Conservation (phyloP, 2,888 invertebrate genomes). For the Trissolcus japonicus region DNA sequence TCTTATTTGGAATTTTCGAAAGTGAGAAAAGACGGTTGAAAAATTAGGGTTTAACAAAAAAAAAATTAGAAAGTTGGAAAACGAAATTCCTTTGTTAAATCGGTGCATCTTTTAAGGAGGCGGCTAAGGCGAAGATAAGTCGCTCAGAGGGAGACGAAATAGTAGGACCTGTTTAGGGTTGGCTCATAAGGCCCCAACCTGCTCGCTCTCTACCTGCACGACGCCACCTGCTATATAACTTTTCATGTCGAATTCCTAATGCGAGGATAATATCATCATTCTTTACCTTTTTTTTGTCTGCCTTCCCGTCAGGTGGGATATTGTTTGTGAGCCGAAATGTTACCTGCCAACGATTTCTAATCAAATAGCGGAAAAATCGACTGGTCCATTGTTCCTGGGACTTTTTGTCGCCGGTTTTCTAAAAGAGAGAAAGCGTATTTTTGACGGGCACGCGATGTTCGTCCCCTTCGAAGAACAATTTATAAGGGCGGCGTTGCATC, state of each 20-base stretch:
- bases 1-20: not conserved
- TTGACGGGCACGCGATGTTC: not conserved
- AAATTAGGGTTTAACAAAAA: not conserved
- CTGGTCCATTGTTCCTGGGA: too few relatives aligned
- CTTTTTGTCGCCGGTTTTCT: too few relatives aligned
- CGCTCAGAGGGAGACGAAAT: not conserved
- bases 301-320: too few relatives aligned
- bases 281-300: too few relatives aligned
- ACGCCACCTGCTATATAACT: constrained; percentile 49
- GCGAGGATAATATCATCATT: too few relatives aligned
- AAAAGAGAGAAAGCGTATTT: constrained; percentile 14
- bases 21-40: not conserved
- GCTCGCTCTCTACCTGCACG: constrained; percentile 42
- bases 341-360: too few relatives aligned
- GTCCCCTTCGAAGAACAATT: too few relatives aligned
- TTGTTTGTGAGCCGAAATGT: too few relatives aligned
- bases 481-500: too few relatives aligned
- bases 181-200: constrained; percentile 21
- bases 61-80: not conserved
- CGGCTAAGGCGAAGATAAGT: not conserved
- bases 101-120: not conserved
- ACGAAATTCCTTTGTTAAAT: not conserved
- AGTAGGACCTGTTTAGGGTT: constrained; percentile 27
- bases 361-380: too few relatives aligned
- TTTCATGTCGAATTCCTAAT: constrained; percentile 15